Evolutionary conservation across 1,140 invertebrate species (phyloP), one percentile per base, ranked within the genome.

Genomic region (Lordiphosa mommai): DNA sequence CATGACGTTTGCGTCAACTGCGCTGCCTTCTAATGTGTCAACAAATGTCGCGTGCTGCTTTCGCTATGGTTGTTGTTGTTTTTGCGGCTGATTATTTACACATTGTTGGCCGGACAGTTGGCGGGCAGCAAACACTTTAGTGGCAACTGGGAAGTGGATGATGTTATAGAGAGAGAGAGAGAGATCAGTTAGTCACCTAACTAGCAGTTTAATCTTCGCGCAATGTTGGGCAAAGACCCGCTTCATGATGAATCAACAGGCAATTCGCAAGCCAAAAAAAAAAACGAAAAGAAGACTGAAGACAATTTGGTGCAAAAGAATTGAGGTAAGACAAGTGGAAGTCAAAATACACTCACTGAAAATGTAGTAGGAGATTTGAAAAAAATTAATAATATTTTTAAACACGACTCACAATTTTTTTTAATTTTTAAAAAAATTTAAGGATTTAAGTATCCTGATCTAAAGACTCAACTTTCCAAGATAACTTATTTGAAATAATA

Each of bases 1-100:
- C 61, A 27, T 37, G 37, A 10, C 3, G 37, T 30, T 48, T 8
- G 29, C 29, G 33, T 56, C 13, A 36, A 10, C 49, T 2, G 37
- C 43, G n/a, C 14, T 27, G 40, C 41, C 33, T 17, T 47, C 40
- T 38, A 58, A 41, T 65, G 57, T 79, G 65, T 70, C 70, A 80
- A 79, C 74, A 73, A 43, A 60, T 56, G 76, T 80, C 74, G 76
- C 74, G 74, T 82, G 76, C 76, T 71, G 55, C 14, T 27, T 20
- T 43, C 61, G 52, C 59, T 65, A 48, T 47, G 58, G 52, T 63
- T 60, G 58, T 30, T 66, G 51, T 52, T 41, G 23, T 3, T 61
- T 20, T 37, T 16, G 61, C 37, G 30, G 58, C 17, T 36, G 51
- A 29, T 44, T 40, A 43, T 47, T 41, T 44, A 51, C 48, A 51